These are phyloP conservation scores for Poeciliopsis gracilis DNA, from an alignment of 2,797 vertebrate species.

Conservation along the genomic window DNA sequence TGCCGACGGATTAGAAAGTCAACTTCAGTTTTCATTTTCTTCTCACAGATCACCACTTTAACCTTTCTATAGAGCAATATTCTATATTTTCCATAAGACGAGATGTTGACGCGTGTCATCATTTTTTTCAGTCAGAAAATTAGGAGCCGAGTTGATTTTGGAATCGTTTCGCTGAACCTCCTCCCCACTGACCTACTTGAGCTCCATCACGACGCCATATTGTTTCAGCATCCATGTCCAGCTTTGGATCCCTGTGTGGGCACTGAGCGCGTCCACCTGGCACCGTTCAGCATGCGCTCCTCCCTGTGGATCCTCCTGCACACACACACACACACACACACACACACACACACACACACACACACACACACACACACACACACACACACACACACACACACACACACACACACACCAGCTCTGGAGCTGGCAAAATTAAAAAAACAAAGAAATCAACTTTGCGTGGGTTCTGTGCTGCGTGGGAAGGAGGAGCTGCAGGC, in stretches of 20 bases:
- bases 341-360: too few species aligned
- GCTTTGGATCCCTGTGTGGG: slow-evolving; percentile 29
- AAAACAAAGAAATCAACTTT: slow-evolving; percentile 17
- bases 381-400: too few species aligned
- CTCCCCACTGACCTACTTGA: background rate
- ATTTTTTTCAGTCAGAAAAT: slow-evolving; percentile 18
- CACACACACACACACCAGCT: background rate
- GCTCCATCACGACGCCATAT: background rate
- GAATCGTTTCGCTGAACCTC: slow-evolving; percentile 28
- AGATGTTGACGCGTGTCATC: slow-evolving; percentile 3
- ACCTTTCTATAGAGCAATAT: background rate
- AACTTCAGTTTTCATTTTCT: background rate
- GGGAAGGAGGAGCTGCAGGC: slow-evolving; percentile 52
- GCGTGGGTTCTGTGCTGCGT: slow-evolving; percentile 57
- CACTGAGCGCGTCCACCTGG: slow-evolving; percentile 27
- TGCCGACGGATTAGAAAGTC: background rate
- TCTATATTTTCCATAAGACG: slow-evolving; percentile 3
- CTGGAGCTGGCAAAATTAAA: slow-evolving; percentile 31
- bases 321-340: too few species aligned
- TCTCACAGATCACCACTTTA: too few species aligned
- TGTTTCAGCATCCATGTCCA: slow-evolving; percentile 14
- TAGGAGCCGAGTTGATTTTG: slow-evolving; percentile 43
- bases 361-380: too few species aligned
- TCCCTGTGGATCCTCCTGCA: slow-evolving; percentile 6
- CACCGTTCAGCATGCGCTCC: slow-evolving; percentile 14